A percentile compares a stretch with the other conserved stretches of the same genome.
Conservation (phyloP, 1,140 invertebrate species). For the Pachypsylla venusta region DNA sequence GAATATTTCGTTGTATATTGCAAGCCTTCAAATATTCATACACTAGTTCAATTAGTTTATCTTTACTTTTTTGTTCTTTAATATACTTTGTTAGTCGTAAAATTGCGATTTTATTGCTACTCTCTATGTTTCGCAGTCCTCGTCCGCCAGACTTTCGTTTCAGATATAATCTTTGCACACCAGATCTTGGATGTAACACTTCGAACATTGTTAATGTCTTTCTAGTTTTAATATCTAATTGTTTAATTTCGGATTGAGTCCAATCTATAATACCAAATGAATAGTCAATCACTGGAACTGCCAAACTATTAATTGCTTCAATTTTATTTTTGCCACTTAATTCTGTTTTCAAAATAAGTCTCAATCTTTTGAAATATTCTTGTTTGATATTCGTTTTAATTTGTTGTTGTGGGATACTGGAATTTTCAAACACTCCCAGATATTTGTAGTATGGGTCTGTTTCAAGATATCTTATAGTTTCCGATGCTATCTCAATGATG, state of each 20-base stretch:
- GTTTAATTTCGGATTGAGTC: not conserved
- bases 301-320: not conserved
- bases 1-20: not conserved
- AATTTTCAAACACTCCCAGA: not conserved
- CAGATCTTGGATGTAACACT: not conserved
- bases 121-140: not conserved
- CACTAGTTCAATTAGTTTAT: not conserved
- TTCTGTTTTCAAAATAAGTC: not conserved
- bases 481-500: not conserved
- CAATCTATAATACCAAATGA: not conserved
- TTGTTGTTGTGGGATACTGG: not conserved
- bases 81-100: not conserved
- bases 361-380: not conserved
- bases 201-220: not conserved
- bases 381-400: not conserved
- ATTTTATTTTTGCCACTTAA: constrained; percentile 2
- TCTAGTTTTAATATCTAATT: not conserved
- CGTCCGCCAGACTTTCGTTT: not conserved
- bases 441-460: not conserved
- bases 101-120: not conserved
- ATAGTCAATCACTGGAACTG: constrained; percentile 6
- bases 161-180: not conserved
- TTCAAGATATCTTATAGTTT: not conserved
- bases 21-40: not conserved
- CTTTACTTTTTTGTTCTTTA: not conserved